A percentile compares a stretch with the other conserved stretches of the same genome.
Conservation (phyloP, 2,888 invertebrate genomes). For the Campoletis raptor region DNA sequence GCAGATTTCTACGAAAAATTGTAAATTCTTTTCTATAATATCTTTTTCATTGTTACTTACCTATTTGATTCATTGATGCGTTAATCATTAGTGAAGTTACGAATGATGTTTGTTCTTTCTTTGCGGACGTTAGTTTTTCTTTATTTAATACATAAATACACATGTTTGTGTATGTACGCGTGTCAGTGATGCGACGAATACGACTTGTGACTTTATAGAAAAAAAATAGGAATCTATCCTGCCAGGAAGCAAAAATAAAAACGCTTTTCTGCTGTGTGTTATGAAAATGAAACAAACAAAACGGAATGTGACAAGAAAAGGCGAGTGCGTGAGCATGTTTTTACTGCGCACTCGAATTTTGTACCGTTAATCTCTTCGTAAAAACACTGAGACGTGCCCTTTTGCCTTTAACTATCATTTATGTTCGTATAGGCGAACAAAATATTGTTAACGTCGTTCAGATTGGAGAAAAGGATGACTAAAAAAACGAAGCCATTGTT, state of each 20-base stretch:
- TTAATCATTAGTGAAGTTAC: constrained; percentile 61
- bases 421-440: constrained; percentile 24
- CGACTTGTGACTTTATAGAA: constrained; percentile 55
- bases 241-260: constrained; percentile 47
- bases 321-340: constrained; percentile 30
- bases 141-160: constrained; percentile 8
- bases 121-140: constrained; percentile 18
- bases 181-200: constrained; percentile 44
- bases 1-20: constrained; percentile 21
- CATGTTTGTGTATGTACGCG: background rate
- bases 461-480: constrained; percentile 1
- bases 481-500: constrained; percentile 30
- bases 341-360: constrained; percentile 55
- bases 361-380: constrained; percentile 44
- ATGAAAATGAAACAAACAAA: constrained; percentile 6
- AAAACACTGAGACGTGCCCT: constrained; percentile 42
- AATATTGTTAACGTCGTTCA: constrained; percentile 45
- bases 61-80: constrained; percentile 57
- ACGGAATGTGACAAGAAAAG: background rate
- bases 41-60: constrained; percentile 55
- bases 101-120: constrained; percentile 20
- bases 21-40: constrained; percentile 29
- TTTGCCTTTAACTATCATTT: constrained; percentile 58
- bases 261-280: constrained; percentile 35
- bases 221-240: constrained; percentile 43